Percentiles rank a stretch among this genome's conserved stretches.
These are phyloP conservation scores for Copsychus sechellarum DNA, from an alignment of 2,113 vertebrate species.

Conservation along the genomic window DNA sequence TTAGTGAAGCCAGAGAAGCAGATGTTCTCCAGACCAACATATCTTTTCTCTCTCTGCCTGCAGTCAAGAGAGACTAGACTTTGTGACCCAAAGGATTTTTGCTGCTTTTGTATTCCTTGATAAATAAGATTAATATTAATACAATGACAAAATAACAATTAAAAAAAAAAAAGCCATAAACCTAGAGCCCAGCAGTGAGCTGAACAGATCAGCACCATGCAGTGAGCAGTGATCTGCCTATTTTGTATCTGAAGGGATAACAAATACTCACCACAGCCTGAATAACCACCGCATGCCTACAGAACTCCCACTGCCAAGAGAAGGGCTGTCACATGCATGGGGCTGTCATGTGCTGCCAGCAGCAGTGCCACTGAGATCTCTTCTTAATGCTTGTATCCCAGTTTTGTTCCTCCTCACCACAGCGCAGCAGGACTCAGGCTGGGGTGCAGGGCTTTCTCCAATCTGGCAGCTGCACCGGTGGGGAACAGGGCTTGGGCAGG, in stretches of 20 bases:
- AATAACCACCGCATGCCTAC: not conserved
- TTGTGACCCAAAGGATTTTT: not conserved
- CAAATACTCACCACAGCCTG: not conserved
- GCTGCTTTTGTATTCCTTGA: not conserved
- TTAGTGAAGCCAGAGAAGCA: not conserved
- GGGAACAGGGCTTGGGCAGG: not conserved
- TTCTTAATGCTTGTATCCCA: not conserved
- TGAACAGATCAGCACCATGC: not conserved
- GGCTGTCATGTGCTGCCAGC: not conserved
- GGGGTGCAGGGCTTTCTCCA: not conserved
- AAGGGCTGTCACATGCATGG: not conserved
- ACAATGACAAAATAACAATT: not conserved
- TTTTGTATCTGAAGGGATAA: not conserved
- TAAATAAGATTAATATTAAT: slow-evolving; percentile 11
- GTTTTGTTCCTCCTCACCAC: not conserved
- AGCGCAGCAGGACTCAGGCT: not conserved
- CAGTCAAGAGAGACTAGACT: not conserved
- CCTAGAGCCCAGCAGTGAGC: not conserved
- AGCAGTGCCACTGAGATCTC: not conserved
- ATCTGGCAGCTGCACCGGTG: accelerated
- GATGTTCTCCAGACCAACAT: not conserved
- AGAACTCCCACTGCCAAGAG: not conserved
- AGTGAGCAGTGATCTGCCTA: not conserved
- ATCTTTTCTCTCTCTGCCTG: not conserved
- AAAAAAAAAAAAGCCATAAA: not conserved